Conservation (phyloP, 2,113 vertebrate genomes). For the Microtus ochrogaster region DNA sequence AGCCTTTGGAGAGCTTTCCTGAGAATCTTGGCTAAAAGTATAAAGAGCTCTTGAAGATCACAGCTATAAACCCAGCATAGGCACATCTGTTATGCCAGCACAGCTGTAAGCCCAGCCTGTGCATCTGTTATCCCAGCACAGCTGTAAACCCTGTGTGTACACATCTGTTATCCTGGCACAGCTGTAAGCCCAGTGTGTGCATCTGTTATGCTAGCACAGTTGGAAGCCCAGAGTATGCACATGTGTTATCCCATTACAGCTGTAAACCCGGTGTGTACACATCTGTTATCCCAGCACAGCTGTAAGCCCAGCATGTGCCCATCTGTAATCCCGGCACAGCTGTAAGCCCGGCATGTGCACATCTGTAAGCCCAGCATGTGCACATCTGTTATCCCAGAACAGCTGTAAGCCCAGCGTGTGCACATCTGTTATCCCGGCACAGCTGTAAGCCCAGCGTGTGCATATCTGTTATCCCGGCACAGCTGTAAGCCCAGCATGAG, state of each 20-base stretch:
- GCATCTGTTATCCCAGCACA: no score
- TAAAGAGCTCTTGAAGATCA: background rate
- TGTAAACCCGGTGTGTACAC: no score
- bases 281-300: no score
- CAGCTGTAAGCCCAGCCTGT: no score
- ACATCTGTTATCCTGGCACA: background rate
- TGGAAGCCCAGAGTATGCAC: no score
- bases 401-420: background rate
- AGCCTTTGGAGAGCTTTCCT: background rate
- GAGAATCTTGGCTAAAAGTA: background rate
- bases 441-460: no score
- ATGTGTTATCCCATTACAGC: no score
- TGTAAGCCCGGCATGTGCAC: background rate
- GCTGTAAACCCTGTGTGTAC: background rate
- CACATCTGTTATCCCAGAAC: background rate
- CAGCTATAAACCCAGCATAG: background rate
- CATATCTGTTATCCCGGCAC: accelerated
- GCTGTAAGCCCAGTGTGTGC: no score
- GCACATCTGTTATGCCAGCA: no score
- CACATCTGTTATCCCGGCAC: no score
- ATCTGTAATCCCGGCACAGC: background rate
- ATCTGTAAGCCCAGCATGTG: background rate
- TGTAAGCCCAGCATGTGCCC: background rate
- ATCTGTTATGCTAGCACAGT: no score
- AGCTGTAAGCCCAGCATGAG: background rate